phyloP scores from a whole-genome alignment of 2,797 vertebrate species.

The Fistularia tabacaria region DNA sequence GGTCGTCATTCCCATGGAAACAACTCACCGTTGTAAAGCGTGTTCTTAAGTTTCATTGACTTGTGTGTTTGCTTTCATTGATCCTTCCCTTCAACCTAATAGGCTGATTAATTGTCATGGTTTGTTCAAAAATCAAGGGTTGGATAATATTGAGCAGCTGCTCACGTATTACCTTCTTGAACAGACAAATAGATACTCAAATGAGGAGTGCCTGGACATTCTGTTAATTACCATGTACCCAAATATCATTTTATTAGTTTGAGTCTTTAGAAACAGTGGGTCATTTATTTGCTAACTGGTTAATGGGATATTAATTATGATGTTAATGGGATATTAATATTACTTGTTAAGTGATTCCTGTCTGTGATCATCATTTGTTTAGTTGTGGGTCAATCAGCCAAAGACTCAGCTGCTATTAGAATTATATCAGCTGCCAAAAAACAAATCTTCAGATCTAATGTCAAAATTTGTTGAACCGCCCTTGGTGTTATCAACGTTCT shows the following conservation, averaged over 20 bases:
- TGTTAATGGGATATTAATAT: constrained; percentile 65
- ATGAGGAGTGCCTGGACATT: neutral
- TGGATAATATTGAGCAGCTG: constrained; percentile 23
- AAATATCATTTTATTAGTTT: constrained; percentile 35
- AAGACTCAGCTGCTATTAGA: neutral
- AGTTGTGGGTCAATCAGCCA: neutral
- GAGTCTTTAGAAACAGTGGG: constrained; percentile 42
- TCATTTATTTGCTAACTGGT: constrained; percentile 41
- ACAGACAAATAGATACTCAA: constrained; percentile 14
- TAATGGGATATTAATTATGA: constrained; percentile 38
- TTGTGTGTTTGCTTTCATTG: no score
- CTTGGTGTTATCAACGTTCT: no score
- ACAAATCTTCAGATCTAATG: no score
- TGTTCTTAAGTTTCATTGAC: no score
- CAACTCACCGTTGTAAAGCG: no score
- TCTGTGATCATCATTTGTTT: neutral
- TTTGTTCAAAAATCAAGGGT: no score
- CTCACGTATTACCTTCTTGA: constrained; percentile 28
- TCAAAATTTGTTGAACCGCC: no score
- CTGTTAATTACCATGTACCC: constrained; percentile 45
- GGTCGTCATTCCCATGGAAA: no score
- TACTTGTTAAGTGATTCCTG: constrained; percentile 29
- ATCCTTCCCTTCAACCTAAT: no score
- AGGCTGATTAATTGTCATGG: no score
- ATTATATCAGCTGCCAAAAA: no score